A percentile compares a stretch with the other conserved stretches of the same genome.
Conservation (phyloP, 2,113 vertebrate genomes). For the Dolichotis patagonum region DNA sequence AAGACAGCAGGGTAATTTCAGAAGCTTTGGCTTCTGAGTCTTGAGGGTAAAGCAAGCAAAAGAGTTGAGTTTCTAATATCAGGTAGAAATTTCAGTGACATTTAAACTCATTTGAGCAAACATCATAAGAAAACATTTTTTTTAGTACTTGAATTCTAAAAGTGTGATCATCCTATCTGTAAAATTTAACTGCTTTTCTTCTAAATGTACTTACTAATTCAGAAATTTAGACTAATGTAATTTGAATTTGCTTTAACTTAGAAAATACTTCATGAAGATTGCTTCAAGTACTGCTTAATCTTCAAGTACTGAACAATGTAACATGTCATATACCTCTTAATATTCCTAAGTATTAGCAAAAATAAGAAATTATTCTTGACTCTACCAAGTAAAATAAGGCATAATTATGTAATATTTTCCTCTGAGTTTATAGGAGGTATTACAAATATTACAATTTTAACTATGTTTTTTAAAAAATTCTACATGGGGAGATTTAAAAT, state of each 20-base stretch:
- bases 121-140: not conserved
- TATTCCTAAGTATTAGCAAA: not conserved
- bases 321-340: not conserved
- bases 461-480: not conserved
- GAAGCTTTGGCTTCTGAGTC: not conserved
- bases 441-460: slow-evolving; percentile 4
- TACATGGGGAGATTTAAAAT: not conserved
- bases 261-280: not conserved
- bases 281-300: not conserved
- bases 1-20: not conserved
- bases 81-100: not conserved
- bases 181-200: not conserved
- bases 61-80: not conserved
- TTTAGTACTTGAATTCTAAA: slow-evolving; percentile 2
- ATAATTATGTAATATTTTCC: not conserved
- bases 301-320: not conserved
- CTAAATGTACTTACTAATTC: not conserved
- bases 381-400: not conserved
- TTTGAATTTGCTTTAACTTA: slow-evolving; percentile 42
- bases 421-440: not conserved
- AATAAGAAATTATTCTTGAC: not conserved
- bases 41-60: not conserved
- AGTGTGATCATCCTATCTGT: not conserved
- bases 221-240: not conserved
- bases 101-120: not conserved